Conservation (phyloP, 1,140 invertebrate genomes). For the Zaprionus davidi region DNA sequence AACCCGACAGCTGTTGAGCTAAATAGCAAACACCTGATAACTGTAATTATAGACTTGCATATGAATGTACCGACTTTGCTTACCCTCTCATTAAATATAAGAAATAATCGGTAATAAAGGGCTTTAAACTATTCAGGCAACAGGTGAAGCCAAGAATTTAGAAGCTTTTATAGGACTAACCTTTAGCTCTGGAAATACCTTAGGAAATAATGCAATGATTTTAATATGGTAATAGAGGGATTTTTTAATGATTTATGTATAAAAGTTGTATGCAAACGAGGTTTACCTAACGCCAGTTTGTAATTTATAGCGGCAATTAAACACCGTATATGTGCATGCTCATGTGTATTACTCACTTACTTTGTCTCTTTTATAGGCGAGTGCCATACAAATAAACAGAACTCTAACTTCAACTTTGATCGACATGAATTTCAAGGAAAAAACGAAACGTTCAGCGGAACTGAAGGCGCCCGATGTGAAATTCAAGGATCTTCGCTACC, state of each 20-base stretch:
- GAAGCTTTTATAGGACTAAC: not conserved
- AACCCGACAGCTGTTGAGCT: not conserved
- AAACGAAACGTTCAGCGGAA: not conserved
- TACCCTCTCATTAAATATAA: not conserved
- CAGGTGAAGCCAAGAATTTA: not conserved
- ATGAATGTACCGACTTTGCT: not conserved
- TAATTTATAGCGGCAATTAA: conserved; percentile 6
- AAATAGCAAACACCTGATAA: not conserved
- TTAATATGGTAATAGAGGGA: not conserved
- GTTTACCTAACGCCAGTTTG: conserved; percentile 2
- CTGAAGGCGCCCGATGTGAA: conserved; percentile 13
- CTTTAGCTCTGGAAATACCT: not conserved
- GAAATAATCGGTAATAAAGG: not conserved
- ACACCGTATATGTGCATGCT: not conserved
- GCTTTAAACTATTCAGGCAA: not conserved
- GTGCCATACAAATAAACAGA: conserved; percentile 1
- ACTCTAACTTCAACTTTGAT: not conserved
- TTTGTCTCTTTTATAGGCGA: conserved; percentile 20
- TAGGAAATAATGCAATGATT: not conserved
- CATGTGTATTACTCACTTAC: not conserved
- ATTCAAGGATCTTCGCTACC: conserved; percentile 45
- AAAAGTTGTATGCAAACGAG: not conserved
- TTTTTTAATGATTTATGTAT: conserved; percentile 9
- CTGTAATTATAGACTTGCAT: not conserved
- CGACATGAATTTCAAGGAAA: conserved; percentile 16